A percentile compares a stretch with the other conserved stretches of the same genome.
These are phyloP conservation scores for Xenopus laevis DNA, from an alignment of 2,113 vertebrate genomes.

Conservation along the genomic window DNA sequence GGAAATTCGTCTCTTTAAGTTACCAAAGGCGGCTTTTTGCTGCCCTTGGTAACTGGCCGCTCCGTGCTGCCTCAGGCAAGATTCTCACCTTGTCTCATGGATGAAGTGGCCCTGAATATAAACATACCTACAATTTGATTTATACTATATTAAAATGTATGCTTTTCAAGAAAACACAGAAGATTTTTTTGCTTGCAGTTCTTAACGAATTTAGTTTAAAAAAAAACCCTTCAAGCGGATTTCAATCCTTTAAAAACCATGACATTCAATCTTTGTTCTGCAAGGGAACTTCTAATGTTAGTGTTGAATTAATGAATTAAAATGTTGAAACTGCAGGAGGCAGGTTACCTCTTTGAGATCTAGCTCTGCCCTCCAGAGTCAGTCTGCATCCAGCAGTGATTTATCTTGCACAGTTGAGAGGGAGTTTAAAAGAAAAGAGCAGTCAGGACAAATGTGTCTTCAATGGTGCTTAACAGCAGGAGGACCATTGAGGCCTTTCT, in stretches of 20 bases:
- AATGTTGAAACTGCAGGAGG: slow-evolving; percentile 67
- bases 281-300: slow-evolving; percentile 72
- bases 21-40: too few species aligned
- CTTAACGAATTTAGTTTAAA: slow-evolving; percentile 36
- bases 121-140: too few species aligned
- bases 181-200: slow-evolving; percentile 3
- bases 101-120: too few species aligned
- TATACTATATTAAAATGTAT: too few species aligned
- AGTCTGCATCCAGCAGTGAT: slow-evolving; percentile 62
- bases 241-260: slow-evolving; percentile 63
- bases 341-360: slow-evolving; percentile 61
- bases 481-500: slow-evolving; percentile 57
- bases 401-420: slow-evolving; percentile 64
- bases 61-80: too few species aligned
- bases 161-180: background rate
- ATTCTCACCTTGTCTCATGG: too few species aligned
- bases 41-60: too few species aligned
- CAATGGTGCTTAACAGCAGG: slow-evolving; percentile 68
- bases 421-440: slow-evolving; percentile 65
- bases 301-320: slow-evolving; percentile 77
- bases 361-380: slow-evolving; percentile 61
- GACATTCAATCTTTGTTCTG: slow-evolving; percentile 71
- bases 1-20: too few species aligned
- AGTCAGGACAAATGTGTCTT: slow-evolving; percentile 72
- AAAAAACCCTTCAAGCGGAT: slow-evolving; percentile 55